Percentiles rank a stretch among this genome's conserved stretches.
Conservation (phyloP, 2,113 vertebrate species). For the Phaethon lepturus region DNA sequence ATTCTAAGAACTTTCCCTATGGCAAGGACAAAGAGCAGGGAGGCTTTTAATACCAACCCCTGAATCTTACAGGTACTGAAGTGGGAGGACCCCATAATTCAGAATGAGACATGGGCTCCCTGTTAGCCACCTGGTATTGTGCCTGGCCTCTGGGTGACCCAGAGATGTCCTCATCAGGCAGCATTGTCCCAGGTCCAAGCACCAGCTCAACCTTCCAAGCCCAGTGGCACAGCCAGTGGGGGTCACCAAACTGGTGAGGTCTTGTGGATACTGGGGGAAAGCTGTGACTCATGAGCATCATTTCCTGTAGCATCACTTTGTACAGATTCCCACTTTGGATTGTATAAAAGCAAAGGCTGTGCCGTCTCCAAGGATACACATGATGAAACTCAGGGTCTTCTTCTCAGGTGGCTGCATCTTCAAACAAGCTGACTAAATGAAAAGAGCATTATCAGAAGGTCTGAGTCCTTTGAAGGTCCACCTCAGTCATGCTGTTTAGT, state of each 20-base stretch:
- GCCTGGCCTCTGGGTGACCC: neutral
- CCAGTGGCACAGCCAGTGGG: neutral
- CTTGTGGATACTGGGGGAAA: neutral
- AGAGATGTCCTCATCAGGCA: neutral
- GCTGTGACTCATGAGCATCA: accelerated
- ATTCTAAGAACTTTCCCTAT: neutral
- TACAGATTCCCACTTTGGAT: neutral
- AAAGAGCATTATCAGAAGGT: neutral
- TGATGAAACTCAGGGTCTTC: neutral
- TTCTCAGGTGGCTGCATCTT: neutral
- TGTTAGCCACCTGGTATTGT: neutral
- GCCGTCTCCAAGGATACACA: neutral
- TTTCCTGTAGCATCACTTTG: neutral
- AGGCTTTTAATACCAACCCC: neutral
- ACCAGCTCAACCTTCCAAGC: neutral
- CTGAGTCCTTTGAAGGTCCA: neutral
- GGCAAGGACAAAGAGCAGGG: neutral
- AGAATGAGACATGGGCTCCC: neutral
- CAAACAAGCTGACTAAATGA: neutral
- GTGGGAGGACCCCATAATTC: neutral
- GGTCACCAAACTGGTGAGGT: neutral
- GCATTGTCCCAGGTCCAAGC: accelerated
- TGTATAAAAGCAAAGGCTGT: neutral
- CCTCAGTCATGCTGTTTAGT: neutral
- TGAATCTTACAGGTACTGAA: neutral